Conservation (phyloP, 2,113 vertebrate species). For the Scophthalmus maximus region DNA sequence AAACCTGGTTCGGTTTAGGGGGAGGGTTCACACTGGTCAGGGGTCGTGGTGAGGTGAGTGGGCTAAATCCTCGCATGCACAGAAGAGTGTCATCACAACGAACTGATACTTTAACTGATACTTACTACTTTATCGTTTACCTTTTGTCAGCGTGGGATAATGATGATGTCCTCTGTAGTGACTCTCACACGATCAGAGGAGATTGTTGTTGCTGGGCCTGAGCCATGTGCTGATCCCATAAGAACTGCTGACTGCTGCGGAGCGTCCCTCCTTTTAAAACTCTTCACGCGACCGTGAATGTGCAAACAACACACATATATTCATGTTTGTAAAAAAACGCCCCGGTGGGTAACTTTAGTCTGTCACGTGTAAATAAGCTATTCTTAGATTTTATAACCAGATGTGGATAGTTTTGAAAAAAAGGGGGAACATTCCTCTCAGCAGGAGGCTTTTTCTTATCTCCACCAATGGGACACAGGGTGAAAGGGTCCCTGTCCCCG, state of each 20-base stretch:
- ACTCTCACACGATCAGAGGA: background rate
- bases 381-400: no score
- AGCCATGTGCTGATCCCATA: slow-evolving; percentile 9
- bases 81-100: background rate
- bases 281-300: no score
- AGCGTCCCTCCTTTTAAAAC: background rate
- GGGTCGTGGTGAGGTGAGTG: no score
- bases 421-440: slow-evolving; percentile 11
- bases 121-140: background rate
- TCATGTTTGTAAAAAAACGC: no score
- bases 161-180: background rate
- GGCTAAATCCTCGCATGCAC: background rate
- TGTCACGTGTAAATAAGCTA: no score
- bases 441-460: slow-evolving; percentile 6
- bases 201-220: background rate
- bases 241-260: background rate
- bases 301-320: no score
- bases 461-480: slow-evolving; percentile 7
- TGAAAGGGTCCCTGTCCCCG: slow-evolving; percentile 31
- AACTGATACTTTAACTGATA: background rate
- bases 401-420: no score
- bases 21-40: no score
- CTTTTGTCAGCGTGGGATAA: background rate
- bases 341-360: background rate
- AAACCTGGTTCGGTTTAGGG: no score